These are phyloP conservation scores for Sminthopsis crassicaudata DNA, from an alignment of 2,113 vertebrate species.

Conservation along the genomic window DNA sequence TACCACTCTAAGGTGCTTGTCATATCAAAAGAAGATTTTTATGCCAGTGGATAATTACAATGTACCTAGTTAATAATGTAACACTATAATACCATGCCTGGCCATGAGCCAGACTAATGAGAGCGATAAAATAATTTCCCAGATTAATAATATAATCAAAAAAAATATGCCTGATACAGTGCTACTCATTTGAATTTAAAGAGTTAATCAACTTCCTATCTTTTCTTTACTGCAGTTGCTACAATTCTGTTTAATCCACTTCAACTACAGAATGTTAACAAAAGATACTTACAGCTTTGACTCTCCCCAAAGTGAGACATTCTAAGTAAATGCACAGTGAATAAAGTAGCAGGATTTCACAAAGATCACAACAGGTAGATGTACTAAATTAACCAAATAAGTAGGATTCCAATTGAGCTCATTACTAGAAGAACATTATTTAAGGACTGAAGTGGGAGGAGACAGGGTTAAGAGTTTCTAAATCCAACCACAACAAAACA, in stretches of 20 bases:
- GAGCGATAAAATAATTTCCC: constrained; percentile 25
- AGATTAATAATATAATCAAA: background rate
- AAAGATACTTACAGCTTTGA: background rate
- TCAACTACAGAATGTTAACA: background rate
- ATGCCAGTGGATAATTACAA: constrained; percentile 8
- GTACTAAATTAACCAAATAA: constrained; percentile 29
- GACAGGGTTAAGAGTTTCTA: constrained; percentile 72
- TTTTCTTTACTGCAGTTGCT: background rate
- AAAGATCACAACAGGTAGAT: constrained; percentile 42
- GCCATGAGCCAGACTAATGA: constrained; percentile 15
- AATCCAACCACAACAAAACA: constrained; percentile 69
- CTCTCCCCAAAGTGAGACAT: background rate
- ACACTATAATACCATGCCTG: constrained; percentile 13
- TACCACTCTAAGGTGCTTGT: background rate
- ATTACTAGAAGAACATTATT: constrained; percentile 60
- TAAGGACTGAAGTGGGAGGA: constrained; percentile 49
- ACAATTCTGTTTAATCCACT: background rate
- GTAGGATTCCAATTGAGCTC: constrained; percentile 47
- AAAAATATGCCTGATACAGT: background rate
- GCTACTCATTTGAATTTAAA: constrained; percentile 12
- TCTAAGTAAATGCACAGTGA: background rate
- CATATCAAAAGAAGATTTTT: background rate
- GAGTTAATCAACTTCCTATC: background rate
- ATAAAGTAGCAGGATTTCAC: constrained; percentile 26
- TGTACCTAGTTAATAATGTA: background rate